These are phyloP conservation scores for Pelvicachromis taeniatus DNA, from an alignment of 2,113 vertebrate genomes.

Conservation along the genomic window DNA sequence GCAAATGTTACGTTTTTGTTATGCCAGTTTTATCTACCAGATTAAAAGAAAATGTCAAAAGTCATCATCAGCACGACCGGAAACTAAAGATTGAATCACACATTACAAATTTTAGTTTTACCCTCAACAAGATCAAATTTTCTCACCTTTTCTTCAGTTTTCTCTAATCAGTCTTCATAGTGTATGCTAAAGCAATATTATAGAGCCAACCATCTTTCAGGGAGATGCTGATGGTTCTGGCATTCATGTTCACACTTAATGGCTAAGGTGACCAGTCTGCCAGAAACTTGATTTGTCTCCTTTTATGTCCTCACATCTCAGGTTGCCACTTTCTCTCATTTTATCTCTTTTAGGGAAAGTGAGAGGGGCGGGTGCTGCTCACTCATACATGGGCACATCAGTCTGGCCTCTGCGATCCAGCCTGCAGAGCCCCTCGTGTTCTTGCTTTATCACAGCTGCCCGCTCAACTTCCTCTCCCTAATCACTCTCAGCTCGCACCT, in stretches of 20 bases:
- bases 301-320: conserved; percentile 14
- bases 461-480: not conserved
- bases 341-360: conserved; percentile 23
- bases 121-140: not conserved
- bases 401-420: conserved; percentile 47
- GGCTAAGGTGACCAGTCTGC: conserved; percentile 35
- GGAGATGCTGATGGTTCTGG: conserved; percentile 24
- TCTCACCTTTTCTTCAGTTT: not conserved
- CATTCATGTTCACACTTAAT: conserved; percentile 18
- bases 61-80: not conserved
- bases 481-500: not conserved
- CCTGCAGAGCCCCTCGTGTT: conserved; percentile 4
- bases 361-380: conserved; percentile 35
- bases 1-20: not conserved
- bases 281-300: conserved; percentile 31
- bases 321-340: conserved; percentile 2
- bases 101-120: not conserved
- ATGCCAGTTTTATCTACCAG: not conserved
- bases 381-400: conserved; percentile 30
- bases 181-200: conserved; percentile 1
- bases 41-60: not conserved
- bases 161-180: not conserved
- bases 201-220: conserved; percentile 23
- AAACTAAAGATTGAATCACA: not conserved
- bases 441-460: not conserved